Conservation (phyloP, 2,113 vertebrate genomes). For the Neoarius graeffei region DNA sequence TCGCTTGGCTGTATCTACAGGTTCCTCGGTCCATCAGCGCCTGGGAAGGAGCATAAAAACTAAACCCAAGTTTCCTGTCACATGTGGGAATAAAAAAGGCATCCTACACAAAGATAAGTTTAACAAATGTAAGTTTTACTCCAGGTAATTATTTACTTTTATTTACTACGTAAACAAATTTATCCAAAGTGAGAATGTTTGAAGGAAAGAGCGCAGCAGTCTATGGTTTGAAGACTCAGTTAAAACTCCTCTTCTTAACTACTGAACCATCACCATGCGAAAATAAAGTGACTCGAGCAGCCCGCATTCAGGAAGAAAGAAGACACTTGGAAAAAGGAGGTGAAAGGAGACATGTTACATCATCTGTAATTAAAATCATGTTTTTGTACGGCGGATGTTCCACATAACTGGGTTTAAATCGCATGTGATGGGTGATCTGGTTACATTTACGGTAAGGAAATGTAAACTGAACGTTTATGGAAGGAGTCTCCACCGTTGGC, state of each 20-base stretch:
- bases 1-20: no score
- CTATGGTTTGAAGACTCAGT: neutral
- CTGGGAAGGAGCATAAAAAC: neutral
- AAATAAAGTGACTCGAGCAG: neutral
- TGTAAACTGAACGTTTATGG: neutral
- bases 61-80: constrained; percentile 33
- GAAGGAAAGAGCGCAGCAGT: neutral
- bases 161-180: neutral
- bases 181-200: neutral
- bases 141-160: neutral
- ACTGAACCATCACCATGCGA: neutral
- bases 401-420: neutral
- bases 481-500: neutral
- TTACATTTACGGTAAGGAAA: neutral
- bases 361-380: neutral
- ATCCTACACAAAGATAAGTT: constrained; percentile 47
- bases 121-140: constrained; percentile 32
- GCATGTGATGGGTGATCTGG: neutral
- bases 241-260: neutral
- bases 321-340: neutral
- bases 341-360: neutral
- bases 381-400: neutral
- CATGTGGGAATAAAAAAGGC: constrained; percentile 62
- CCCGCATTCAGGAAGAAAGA: neutral
- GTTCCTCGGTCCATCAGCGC: neutral